These are phyloP conservation scores for Neotoxoptera formosana DNA, from an alignment of 1,140 invertebrate genomes.

Conservation along the genomic window DNA sequence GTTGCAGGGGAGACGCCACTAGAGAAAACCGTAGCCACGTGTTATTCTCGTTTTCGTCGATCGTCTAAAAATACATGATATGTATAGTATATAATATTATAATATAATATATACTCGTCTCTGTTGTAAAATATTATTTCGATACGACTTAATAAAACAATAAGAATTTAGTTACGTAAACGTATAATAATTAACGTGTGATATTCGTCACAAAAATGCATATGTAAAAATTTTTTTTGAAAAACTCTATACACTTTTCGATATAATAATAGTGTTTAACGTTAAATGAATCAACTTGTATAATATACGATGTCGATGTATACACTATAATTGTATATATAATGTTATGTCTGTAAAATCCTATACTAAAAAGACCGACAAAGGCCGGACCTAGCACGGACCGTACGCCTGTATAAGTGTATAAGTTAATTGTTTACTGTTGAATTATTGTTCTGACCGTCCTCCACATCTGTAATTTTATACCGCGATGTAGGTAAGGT, in stretches of 20 bases:
- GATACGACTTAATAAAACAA: background rate
- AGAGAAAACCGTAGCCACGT: slow-evolving; percentile 20
- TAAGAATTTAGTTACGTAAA: background rate
- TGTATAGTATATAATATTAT: background rate
- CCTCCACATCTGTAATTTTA: background rate
- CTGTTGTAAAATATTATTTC: background rate
- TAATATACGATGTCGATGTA: background rate
- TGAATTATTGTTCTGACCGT: background rate
- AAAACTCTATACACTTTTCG: too few species aligned
- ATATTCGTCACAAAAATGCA: background rate
- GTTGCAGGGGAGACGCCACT: background rate
- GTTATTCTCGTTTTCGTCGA: slow-evolving; percentile 33
- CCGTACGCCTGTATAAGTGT: background rate
- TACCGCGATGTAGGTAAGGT: background rate
- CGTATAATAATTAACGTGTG: background rate
- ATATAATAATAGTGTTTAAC: too few species aligned
- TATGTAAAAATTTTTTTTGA: too few species aligned
- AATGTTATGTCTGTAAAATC: background rate
- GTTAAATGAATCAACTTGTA: too few species aligned
- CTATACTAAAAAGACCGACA: background rate
- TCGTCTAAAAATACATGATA: slow-evolving; percentile 22
- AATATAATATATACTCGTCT: background rate
- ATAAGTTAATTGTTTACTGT: background rate
- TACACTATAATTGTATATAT: background rate
- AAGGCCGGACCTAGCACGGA: background rate